Evolutionary conservation across 2,797 vertebrate genomes (phyloP).

Genomic region (Urosaurus nigricauda): DNA sequence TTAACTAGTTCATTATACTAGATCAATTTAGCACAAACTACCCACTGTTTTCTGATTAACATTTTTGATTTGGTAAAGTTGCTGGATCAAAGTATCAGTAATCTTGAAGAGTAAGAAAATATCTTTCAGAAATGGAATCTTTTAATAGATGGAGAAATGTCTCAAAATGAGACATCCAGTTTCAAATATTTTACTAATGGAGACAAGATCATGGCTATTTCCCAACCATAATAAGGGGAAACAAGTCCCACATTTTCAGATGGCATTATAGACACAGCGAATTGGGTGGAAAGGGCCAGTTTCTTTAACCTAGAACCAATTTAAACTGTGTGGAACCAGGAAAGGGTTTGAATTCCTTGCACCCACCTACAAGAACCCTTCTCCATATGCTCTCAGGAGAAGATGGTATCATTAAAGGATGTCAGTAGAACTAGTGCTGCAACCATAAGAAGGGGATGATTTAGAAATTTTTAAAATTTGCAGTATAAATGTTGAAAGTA

Average conservation of each 20-base stretch:
- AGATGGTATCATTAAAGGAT: background rate
- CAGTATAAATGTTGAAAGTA: background rate
- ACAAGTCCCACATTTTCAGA: background rate
- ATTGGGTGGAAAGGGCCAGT: too few relatives aligned
- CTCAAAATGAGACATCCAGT: background rate
- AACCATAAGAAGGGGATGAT: background rate
- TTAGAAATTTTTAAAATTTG: background rate
- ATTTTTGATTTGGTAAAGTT: background rate
- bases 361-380: too few relatives aligned
- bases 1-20: slow-evolving; percentile 53
- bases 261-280: too few relatives aligned
- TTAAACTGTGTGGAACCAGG: too few relatives aligned
- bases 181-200: background rate
- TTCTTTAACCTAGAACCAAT: too few relatives aligned
- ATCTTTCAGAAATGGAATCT: background rate
- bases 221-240: background rate
- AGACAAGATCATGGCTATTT: background rate
- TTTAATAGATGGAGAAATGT: background rate
- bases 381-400: background rate
- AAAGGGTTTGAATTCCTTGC: too few relatives aligned
- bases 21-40: slow-evolving; percentile 47
- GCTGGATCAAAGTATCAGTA: background rate
- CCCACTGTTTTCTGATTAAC: slow-evolving; percentile 44
- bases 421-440: background rate
- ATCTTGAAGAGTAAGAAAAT: background rate